These are phyloP conservation scores for Darevskia mixta DNA, from an alignment of 2,797 vertebrate species.

Conservation along the genomic window DNA sequence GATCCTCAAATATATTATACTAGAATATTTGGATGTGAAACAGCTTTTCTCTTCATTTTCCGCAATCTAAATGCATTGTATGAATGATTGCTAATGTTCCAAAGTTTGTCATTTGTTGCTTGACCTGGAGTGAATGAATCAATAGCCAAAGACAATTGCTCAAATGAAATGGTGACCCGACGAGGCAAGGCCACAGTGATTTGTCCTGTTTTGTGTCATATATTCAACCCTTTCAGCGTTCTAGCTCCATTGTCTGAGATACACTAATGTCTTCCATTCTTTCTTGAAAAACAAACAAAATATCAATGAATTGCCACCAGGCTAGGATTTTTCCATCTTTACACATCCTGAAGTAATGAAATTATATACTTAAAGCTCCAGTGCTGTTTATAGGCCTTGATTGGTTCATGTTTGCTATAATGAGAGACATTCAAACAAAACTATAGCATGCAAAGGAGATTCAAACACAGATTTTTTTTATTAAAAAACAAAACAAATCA, in stretches of 20 bases:
- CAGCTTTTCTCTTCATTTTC: background rate
- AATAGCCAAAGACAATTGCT: background rate
- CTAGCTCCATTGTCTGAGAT: background rate
- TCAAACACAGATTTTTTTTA: background rate
- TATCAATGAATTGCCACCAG: background rate
- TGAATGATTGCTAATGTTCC: background rate
- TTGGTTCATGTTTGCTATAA: conserved; percentile 43
- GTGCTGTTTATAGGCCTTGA: conserved; percentile 28
- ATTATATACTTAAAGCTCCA: conserved; percentile 26
- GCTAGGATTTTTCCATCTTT: conserved; percentile 32
- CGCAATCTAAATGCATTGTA: background rate
- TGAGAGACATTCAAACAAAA: conserved; percentile 40
- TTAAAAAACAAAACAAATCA: conserved; percentile 16
- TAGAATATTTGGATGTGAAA: background rate
- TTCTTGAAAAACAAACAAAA: background rate
- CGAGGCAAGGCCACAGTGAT: background rate
- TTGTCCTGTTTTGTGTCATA: conserved; percentile 8
- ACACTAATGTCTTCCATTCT: conserved; percentile 13
- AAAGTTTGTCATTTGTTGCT: background rate
- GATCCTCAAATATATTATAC: background rate
- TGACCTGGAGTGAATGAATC: background rate
- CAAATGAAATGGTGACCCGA: conserved; percentile 3
- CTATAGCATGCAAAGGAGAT: conserved; percentile 40
- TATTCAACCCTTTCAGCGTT: background rate
- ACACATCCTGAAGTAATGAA: conserved; percentile 40